phyloP scores from a whole-genome alignment of 2,888 invertebrate genomes.

The Thalpophila matura region DNA sequence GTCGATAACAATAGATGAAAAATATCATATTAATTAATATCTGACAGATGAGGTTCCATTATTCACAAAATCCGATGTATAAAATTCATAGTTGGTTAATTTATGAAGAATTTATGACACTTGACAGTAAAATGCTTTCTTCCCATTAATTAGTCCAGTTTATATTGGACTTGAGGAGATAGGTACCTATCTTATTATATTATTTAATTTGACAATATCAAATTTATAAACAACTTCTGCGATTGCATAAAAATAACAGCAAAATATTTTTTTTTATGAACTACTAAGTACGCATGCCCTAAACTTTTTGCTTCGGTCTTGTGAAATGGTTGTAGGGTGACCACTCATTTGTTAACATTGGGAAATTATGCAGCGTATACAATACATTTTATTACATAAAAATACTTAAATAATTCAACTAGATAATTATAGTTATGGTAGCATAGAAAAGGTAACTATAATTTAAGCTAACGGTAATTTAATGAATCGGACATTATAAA shows the following conservation, averaged over 20 bases:
- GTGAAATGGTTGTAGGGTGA: slow-evolving; percentile 34
- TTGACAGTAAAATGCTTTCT: not conserved
- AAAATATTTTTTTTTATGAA: slow-evolving; percentile 2
- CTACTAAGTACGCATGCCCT: slow-evolving; percentile 32
- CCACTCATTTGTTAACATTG: slow-evolving; percentile 20
- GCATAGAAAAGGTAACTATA: too few relatives aligned
- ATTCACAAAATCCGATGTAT: not conserved
- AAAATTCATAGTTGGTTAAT: not conserved
- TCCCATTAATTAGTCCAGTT: not conserved
- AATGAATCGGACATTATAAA: slow-evolving; percentile 5
- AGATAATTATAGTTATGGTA: slow-evolving; percentile 8
- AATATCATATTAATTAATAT: not conserved
- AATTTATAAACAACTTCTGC: slow-evolving; percentile 9
- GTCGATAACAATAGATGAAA: not conserved
- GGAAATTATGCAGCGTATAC: slow-evolving; percentile 13
- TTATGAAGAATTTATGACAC: not conserved
- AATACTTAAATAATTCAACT: not conserved
- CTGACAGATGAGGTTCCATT: not conserved
- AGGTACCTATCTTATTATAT: not conserved
- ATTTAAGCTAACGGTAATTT: not conserved
- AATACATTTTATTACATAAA: not conserved
- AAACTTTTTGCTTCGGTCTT: slow-evolving; percentile 5
- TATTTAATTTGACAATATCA: not conserved
- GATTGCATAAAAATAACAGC: slow-evolving; percentile 21
- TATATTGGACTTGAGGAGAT: not conserved